phyloP scores from a whole-genome alignment of 2,797 vertebrate genomes.

The Arrhamphus sclerolepis region DNA sequence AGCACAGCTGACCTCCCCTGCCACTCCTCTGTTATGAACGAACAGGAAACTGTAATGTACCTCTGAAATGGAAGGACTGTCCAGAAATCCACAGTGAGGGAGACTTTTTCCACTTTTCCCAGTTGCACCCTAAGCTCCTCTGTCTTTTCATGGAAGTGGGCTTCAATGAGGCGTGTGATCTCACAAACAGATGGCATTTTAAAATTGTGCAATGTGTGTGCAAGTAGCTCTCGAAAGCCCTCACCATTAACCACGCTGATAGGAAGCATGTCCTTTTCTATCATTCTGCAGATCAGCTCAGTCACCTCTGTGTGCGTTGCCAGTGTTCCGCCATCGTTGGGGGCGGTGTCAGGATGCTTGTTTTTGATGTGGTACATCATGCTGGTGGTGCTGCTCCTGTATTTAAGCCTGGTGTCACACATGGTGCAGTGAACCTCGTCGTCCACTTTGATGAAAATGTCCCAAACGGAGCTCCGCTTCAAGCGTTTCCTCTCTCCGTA shows the following conservation, averaged over 20 bases:
- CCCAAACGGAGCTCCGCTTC: constrained; percentile 68
- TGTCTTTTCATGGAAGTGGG: constrained; percentile 57
- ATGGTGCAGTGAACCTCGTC: constrained; percentile 69
- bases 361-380: constrained; percentile 75
- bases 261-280: constrained; percentile 72
- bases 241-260: constrained; percentile 52
- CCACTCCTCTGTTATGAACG: constrained; percentile 74
- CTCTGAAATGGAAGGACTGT: constrained; percentile 58
- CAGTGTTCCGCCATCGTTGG: constrained; percentile 16
- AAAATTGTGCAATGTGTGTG: constrained; percentile 54
- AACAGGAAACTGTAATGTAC: constrained; percentile 69
- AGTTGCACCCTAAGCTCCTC: constrained; percentile 57
- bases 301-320: constrained; percentile 57
- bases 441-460: constrained; percentile 61
- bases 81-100: constrained; percentile 69
- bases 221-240: constrained; percentile 58
- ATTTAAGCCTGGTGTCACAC: constrained; percentile 66
- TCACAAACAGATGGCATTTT: constrained; percentile 59
- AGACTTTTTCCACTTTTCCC: constrained; percentile 56
- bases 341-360: constrained; percentile 54
- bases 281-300: constrained; percentile 63
- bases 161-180: constrained; percentile 48
- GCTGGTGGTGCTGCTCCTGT: constrained; percentile 71
- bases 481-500: constrained; percentile 49
- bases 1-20: constrained; percentile 65